Evolutionary conservation across 1,140 invertebrate species (phyloP), one percentile per base, ranked within the genome.

Genomic region (Aporrectodea caliginosa): DNA sequence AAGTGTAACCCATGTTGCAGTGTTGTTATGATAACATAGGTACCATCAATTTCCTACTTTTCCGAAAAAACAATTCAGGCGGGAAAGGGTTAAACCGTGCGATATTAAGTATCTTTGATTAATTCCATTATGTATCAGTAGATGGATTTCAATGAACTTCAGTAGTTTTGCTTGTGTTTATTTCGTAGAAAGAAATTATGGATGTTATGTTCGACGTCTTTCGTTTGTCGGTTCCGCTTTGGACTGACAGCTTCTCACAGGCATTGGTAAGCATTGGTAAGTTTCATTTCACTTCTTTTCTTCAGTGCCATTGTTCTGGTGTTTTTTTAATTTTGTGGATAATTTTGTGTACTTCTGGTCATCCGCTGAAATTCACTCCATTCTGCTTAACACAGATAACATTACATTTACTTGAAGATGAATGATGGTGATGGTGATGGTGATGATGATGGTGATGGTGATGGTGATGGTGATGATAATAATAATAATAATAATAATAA

Each of bases 131-230:
- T n/a, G n/a, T n/a, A n/a, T n/a, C n/a, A n/a, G n/a, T n/a, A n/a
- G n/a, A n/a, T n/a, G n/a, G n/a, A n/a, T n/a, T n/a, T n/a, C n/a
- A n/a, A n/a, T n/a, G n/a, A n/a, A n/a, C n/a, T n/a, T n/a, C n/a
- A n/a, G n/a, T n/a, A n/a, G n/a, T n/a, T 31, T 72, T 78, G 79
- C 80, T 35, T 79, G 83, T 83, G 79, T 43, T 83, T 90, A n/a
- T 81, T 69, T 84, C 87, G 12, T 88, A 95, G 94, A 94, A 94
- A 91, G 93, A 94, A 72, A 93, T 98, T 82, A 89, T 98, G 84
- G 95, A 97, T 86, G 89, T 97, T 71, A 89, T 98, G 22, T 98
- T 95, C 87, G 95, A 98, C 87, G 88, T 98, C 58, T 91, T 98
- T 81, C 92, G 93, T 79, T 85, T 98, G 72, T 92, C 92, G 32